Evolutionary conservation across 1,140 invertebrate species (phyloP), one percentile per base, ranked within the genome.

Genomic region (Vanessa atalanta): DNA sequence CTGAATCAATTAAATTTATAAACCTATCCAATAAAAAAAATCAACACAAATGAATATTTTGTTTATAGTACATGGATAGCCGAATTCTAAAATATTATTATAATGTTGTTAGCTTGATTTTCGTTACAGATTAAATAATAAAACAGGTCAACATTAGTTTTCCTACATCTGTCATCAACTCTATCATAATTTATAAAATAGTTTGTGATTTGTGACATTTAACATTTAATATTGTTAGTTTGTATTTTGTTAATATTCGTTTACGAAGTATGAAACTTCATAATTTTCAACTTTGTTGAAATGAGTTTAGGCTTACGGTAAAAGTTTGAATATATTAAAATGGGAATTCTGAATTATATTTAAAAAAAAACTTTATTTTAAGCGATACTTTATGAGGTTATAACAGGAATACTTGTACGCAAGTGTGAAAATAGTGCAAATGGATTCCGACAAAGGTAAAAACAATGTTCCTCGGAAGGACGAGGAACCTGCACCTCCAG

Each of bases 401-500:
- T 72, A 26, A 15, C 14, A 47, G 2, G 55, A 55, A 13, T 23
- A 72, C 26, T 61, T 60, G 51, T 69, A 47, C 63, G 47, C 16
- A 73, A 77, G 37, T 72, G 69, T 57, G 65, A 67, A 48, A 63
- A 55, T 16, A 63, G 63, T 16, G 23, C 26, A 48, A 63, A 74
- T 72, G 75, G 61, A 65, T 79, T 65, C 74, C 70, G 60, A 66
- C 20, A 61, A 26, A 23, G 61, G 66, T 23, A 37, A 60, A 16
- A 69, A 55, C 53, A 68, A 73, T 15, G 14, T 65, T 69, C 47
- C 15, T 20, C 47, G n/a, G 37, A 60, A 48, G 12, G 61, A 43
- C 6, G 51, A 65, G 23, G 78, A 80, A 26, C 79, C 82, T 23
- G 73, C 75, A 2, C 77, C 81, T 15, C 77, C 83, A 16, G 83